phyloP scores from a whole-genome alignment of 2,113 vertebrate genomes.

The Apistogramma diplotaenia region DNA sequence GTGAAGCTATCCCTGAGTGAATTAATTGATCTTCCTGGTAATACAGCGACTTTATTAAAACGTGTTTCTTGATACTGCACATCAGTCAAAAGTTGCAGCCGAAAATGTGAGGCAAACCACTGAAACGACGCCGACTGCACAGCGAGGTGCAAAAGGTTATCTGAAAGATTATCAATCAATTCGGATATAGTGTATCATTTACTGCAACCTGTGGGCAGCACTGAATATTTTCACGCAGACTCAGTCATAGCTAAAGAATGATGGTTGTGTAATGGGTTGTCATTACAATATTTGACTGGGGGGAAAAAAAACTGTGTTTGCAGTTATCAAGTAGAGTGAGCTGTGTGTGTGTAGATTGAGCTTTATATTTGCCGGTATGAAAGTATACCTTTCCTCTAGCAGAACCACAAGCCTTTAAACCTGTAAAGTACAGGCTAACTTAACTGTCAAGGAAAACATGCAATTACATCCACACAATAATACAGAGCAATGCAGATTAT shows the following conservation, averaged over 20 bases:
- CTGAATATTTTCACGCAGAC: constrained; percentile 4
- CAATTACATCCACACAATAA: constrained; percentile 57
- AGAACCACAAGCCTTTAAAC: constrained; percentile 23
- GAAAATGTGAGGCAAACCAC: not conserved
- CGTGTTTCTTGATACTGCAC: not conserved
- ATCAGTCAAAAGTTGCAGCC: not conserved
- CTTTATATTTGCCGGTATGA: constrained; percentile 10
- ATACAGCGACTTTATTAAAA: not conserved
- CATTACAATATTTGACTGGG: not conserved
- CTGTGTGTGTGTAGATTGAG: not conserved
- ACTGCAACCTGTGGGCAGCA: constrained; percentile 12
- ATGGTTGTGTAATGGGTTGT: constrained; percentile 12
- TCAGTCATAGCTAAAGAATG: not conserved
- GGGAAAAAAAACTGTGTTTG: not conserved
- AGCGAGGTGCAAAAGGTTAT: not conserved
- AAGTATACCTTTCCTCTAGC: constrained; percentile 31
- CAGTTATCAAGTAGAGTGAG: not conserved
- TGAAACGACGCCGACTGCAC: not conserved
- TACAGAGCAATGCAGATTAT: constrained; percentile 40
- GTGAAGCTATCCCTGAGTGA: not conserved
- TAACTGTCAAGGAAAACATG: constrained; percentile 50
- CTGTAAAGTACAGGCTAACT: constrained; percentile 31
- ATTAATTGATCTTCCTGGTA: not conserved
- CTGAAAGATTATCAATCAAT: not conserved
- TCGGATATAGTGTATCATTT: not conserved